These are phyloP conservation scores for Ypsolopha sequella DNA, from an alignment of 2,888 invertebrate genomes.

Conservation along the genomic window DNA sequence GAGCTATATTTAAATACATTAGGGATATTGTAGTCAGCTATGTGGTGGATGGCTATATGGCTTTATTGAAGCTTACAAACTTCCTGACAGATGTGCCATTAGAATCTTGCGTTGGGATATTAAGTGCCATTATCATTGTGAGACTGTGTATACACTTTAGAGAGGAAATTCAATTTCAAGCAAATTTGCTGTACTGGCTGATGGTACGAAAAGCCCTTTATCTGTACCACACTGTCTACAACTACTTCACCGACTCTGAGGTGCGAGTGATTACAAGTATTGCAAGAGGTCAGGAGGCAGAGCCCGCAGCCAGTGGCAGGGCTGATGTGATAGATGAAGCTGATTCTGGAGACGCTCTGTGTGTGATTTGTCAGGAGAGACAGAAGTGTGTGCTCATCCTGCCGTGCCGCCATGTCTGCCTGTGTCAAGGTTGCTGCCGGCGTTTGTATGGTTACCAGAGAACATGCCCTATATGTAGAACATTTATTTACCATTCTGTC, in stretches of 20 bases:
- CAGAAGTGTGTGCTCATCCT: conserved; percentile 67
- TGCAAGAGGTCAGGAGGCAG: conserved; percentile 34
- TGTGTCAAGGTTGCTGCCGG: conserved; percentile 63
- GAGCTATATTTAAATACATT: conserved; percentile 23
- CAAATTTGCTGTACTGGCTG: conserved; percentile 38
- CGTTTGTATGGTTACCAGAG: conserved; percentile 59
- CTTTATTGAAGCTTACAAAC: conserved; percentile 45
- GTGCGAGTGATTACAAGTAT: conserved; percentile 43
- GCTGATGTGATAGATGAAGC: conserved; percentile 14
- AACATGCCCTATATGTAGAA: conserved; percentile 67
- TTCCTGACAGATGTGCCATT: conserved; percentile 61
- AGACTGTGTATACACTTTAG: conserved; percentile 44
- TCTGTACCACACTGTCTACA: conserved; percentile 41
- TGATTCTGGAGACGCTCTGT: conserved; percentile 43
- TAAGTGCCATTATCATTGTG: conserved; percentile 42
- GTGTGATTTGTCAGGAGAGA: conserved; percentile 69
- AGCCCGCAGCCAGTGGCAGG: conserved; percentile 15
- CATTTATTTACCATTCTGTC: conserved; percentile 66
- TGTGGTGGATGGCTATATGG: conserved; percentile 38
- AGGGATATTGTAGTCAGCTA: conserved; percentile 19
- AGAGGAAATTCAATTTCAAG: conserved; percentile 27
- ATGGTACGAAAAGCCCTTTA: conserved; percentile 42
- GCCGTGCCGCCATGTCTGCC: conserved; percentile 69
- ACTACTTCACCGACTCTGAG: conserved; percentile 53
- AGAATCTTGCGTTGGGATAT: conserved; percentile 52